A percentile compares a stretch with the other conserved stretches of the same genome.
Evolutionary conservation across 2,113 vertebrate genomes (phyloP).

Genomic region (Pionites leucogaster): DNA sequence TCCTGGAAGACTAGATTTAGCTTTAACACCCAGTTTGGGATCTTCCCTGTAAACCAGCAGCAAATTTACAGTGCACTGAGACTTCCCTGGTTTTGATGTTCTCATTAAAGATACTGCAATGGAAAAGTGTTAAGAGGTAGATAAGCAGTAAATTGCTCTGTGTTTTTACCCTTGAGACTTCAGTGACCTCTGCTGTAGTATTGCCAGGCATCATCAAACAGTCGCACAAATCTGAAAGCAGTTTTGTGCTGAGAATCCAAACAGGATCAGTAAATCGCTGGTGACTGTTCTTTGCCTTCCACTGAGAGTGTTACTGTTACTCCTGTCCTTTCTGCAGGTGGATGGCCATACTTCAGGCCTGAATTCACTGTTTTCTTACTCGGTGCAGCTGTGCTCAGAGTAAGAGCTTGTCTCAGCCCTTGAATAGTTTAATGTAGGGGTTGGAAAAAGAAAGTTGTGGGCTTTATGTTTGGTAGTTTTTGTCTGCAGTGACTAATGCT

Average conservation of each 20-base stretch:
- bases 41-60: constrained; percentile 7
- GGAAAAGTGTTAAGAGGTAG: neutral
- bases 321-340: neutral
- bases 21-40: neutral
- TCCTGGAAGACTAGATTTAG: neutral
- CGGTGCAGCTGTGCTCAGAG: neutral
- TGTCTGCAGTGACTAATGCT: neutral
- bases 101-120: neutral
- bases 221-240: neutral
- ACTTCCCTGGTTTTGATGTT: neutral
- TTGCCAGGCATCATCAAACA: neutral
- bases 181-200: constrained; percentile 8
- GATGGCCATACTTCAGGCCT: neutral
- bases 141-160: constrained; percentile 13
- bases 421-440: neutral
- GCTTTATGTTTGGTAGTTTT: neutral
- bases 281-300: neutral
- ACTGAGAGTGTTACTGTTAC: neutral
- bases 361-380: neutral
- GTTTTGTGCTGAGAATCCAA: neutral
- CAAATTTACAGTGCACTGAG: neutral
- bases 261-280: neutral
- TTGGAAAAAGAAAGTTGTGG: neutral
- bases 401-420: neutral
- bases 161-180: constrained; percentile 16